Conservation (phyloP, 2,113 vertebrate species). For the Semnopithecus entellus region DNA sequence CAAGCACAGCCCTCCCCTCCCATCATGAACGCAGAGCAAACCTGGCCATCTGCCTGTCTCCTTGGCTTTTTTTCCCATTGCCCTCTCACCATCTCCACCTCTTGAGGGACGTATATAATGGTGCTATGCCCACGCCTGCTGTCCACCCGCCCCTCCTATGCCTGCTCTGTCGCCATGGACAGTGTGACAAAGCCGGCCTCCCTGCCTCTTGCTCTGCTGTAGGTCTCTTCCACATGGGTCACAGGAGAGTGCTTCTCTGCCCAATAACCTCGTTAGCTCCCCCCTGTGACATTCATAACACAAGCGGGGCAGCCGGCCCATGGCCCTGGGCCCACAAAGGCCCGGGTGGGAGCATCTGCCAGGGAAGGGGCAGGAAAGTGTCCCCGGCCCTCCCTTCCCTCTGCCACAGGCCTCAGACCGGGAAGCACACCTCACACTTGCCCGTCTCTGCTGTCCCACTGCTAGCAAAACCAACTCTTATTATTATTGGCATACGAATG, state of each 20-base stretch:
- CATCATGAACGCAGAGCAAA: not conserved
- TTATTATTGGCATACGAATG: slow-evolving; percentile 91
- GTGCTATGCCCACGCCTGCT: not conserved
- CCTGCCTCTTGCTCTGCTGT: slow-evolving; percentile 93
- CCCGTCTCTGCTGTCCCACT: slow-evolving; percentile 86
- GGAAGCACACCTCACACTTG: slow-evolving; percentile 86
- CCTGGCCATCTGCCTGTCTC: not conserved
- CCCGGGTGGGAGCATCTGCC: slow-evolving; percentile 81
- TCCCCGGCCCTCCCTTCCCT: slow-evolving; percentile 79
- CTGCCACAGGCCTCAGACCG: slow-evolving; percentile 86
- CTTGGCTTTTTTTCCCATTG: not conserved
- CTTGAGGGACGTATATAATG: not conserved
- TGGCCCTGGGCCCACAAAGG: slow-evolving; percentile 87
- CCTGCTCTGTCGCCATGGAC: not conserved
- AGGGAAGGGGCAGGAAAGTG: slow-evolving; percentile 68
- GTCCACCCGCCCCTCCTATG: not conserved
- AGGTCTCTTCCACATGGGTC: slow-evolving; percentile 95
- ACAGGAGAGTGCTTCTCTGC: slow-evolving; percentile 91
- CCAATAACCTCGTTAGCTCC: slow-evolving; percentile 94
- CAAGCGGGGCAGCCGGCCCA: slow-evolving; percentile 92
- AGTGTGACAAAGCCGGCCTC: slow-evolving; percentile 72
- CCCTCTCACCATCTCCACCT: not conserved
- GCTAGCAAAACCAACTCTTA: slow-evolving; percentile 86
- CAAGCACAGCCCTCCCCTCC: not conserved
- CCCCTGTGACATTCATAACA: slow-evolving; percentile 93